A percentile compares a stretch with the other conserved stretches of the same genome.
Conservation (phyloP, 2,888 invertebrate species). For the Melinaea marsaeus region DNA sequence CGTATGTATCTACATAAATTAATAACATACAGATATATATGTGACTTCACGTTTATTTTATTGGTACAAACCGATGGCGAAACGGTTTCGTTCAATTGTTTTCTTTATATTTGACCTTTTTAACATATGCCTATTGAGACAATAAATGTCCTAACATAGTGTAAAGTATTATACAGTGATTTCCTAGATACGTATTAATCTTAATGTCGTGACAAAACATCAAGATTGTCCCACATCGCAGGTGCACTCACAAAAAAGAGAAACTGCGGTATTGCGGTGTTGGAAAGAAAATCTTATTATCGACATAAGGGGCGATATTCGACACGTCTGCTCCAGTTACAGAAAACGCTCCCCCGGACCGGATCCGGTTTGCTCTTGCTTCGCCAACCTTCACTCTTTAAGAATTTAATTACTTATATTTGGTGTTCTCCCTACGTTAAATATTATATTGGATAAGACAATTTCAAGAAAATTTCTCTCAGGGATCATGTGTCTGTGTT, state of each 20-base stretch:
- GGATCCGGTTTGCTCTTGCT: slow-evolving; percentile 73
- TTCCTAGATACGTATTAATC: slow-evolving; percentile 27
- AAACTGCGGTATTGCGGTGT: slow-evolving; percentile 62
- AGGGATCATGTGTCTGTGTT: background rate
- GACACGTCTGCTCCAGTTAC: slow-evolving; percentile 75
- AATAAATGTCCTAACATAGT: background rate
- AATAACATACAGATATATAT: slow-evolving; percentile 24
- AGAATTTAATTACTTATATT: slow-evolving; percentile 62
- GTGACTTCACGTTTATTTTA: slow-evolving; percentile 6
- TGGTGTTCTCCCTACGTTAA: slow-evolving; percentile 39
- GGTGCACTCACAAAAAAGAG: slow-evolving; percentile 74
- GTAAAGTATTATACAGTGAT: no score
- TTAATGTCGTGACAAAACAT: slow-evolving; percentile 59
- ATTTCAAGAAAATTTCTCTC: slow-evolving; percentile 7
- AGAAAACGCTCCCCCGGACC: slow-evolving; percentile 67
- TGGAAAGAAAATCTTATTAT: slow-evolving; percentile 74
- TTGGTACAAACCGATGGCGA: background rate
- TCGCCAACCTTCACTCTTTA: slow-evolving; percentile 66
- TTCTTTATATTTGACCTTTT: background rate
- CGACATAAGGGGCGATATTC: slow-evolving; percentile 73
- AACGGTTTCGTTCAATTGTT: background rate
- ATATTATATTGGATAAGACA: slow-evolving; percentile 40
- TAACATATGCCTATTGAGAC: background rate
- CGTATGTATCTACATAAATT: slow-evolving; percentile 30
- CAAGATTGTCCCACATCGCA: slow-evolving; percentile 68